Evolutionary conservation across 2,888 invertebrate genomes (phyloP), one percentile per base, ranked within the genome.

Genomic region (Cheilosia pagana): DNA sequence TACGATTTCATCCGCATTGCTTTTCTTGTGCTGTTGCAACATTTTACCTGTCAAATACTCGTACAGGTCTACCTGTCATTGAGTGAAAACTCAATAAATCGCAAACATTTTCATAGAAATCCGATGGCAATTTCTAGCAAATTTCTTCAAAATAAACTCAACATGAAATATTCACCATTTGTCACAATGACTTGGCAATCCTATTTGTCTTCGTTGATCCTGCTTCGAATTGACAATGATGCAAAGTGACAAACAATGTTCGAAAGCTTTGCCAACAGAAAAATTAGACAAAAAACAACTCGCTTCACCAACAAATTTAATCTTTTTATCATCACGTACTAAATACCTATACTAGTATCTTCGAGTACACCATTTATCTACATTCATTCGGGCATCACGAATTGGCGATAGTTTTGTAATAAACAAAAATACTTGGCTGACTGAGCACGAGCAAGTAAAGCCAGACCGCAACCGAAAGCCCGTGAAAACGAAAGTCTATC

Each of bases 401-500:
- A 50, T 28, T 57, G 57, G 48, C 28, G 50, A 68, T 76, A 50
- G 48, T 77, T 68, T 77, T 68, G 77, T 60, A 77, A 77, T 62
- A 77, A 77, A 62, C 53, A 62, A 55, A 35, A 43, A 53, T 45
- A 60, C 50, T 77, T 68, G 68, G 76, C 60, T 60, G 53, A 62
- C 60, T 53, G 45, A 25, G 23, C 50, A 12, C 1, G 12, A 35
- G 10, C 35, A 35, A 12, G 35, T 35, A 45, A 8, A 31, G 16
- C 8, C 4, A 45, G 45, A 8, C 23, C 52, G 43, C 50, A 76
- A 50, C 45, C 43, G 57, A 65, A 55, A 78, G 78, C 70, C 83
- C 83, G 31, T 79, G 83, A 83, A 83, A 83, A 83, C 72, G 83
- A 83, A 79, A 78, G 83, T 79, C 78, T 55, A 63, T 68, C 82